Percentiles rank a stretch among this genome's conserved stretches.
Evolutionary conservation across 2,888 invertebrate species (phyloP).

Genomic region (Dascillus cervinus): DNA sequence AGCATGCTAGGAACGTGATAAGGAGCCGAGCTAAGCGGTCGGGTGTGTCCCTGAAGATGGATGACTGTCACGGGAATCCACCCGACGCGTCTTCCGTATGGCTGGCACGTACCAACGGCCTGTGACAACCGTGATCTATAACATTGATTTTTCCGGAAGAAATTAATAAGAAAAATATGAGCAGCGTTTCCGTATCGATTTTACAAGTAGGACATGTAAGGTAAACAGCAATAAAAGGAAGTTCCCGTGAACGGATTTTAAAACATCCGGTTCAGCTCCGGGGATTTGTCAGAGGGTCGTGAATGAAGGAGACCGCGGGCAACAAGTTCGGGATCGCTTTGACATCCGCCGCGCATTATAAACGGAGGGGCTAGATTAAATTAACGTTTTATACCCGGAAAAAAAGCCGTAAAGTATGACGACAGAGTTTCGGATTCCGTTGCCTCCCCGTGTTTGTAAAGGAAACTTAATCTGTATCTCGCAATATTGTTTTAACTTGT

Average conservation of each 20-base stretch:
- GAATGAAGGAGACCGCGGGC: slow-evolving; percentile 34
- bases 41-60: slow-evolving; percentile 44
- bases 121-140: slow-evolving; percentile 44
- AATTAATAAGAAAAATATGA: too few relatives aligned
- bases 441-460: slow-evolving; percentile 22
- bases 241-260: slow-evolving; percentile 32
- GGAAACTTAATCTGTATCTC: slow-evolving; percentile 20
- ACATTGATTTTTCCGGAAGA: slow-evolving; percentile 35
- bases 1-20: slow-evolving; percentile 41
- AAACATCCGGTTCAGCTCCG: slow-evolving; percentile 31
- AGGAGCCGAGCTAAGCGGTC: slow-evolving; percentile 38
- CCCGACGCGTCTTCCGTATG: slow-evolving; percentile 34
- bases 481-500: slow-evolving; percentile 14
- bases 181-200: not conserved
- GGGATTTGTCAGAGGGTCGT: slow-evolving; percentile 29
- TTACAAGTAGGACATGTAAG: slow-evolving; percentile 15
- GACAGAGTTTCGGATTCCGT: slow-evolving; percentile 21
- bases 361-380: slow-evolving; percentile 29
- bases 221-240: slow-evolving; percentile 33
- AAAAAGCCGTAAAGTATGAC: slow-evolving; percentile 26
- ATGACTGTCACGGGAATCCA: slow-evolving; percentile 45
- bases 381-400: slow-evolving; percentile 31
- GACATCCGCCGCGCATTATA: slow-evolving; percentile 26
- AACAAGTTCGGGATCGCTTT: slow-evolving; percentile 33
- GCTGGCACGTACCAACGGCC: slow-evolving; percentile 40